phyloP scores from a whole-genome alignment of 2,888 invertebrate genomes.

The Dolichomitus sp. region DNA sequence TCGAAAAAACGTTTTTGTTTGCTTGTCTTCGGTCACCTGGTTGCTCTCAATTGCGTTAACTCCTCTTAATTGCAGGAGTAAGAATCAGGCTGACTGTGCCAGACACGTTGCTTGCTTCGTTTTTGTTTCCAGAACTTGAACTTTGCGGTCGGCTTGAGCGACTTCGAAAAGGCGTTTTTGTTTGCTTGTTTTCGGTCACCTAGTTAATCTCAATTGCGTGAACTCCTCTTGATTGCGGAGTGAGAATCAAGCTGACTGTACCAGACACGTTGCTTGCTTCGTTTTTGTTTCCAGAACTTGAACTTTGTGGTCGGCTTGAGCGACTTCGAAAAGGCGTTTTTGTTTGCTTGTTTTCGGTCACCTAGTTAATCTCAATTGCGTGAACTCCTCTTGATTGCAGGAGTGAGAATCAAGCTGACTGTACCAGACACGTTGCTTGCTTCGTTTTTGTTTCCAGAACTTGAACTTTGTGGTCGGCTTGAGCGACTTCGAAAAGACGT shows the following conservation, averaged over 20 bases:
- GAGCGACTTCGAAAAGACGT: conserved; percentile 1
- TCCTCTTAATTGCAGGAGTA: conserved; percentile 38
- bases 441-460: conserved; percentile 23
- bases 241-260: no score
- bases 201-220: background rate
- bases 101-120: conserved; percentile 15
- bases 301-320: conserved; percentile 21
- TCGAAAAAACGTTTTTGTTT: conserved; percentile 16
- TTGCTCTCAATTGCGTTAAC: conserved; percentile 10
- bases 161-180: conserved; percentile 19
- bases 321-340: conserved; percentile 16
- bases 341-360: conserved; percentile 21
- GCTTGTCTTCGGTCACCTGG: conserved; percentile 17
- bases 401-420: conserved; percentile 33
- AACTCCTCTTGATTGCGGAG: conserved; percentile 40
- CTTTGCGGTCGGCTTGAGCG: conserved; percentile 16
- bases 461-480: conserved; percentile 22
- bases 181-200: conserved; percentile 20
- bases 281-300: conserved; percentile 18
- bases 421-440: conserved; percentile 25
- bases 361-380: conserved; percentile 6
- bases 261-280: no score
- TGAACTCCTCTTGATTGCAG: conserved; percentile 33
- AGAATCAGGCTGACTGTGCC: conserved; percentile 29
- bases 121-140: conserved; percentile 29